phyloP scores from a whole-genome alignment of 2,797 vertebrate species.

The Siniperca obscura region DNA sequence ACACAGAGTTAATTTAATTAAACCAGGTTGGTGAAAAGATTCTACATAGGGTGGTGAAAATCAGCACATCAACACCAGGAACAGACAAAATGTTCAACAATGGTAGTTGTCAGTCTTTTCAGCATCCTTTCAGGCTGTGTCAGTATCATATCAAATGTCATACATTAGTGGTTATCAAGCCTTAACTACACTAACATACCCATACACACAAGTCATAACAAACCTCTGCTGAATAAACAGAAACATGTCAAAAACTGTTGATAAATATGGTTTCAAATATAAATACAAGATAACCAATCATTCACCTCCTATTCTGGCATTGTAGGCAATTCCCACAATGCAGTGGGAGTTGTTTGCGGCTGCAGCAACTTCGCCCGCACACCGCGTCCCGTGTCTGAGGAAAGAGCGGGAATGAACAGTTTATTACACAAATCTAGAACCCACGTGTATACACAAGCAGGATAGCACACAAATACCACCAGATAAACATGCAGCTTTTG shows the following conservation, averaged over 20 bases:
- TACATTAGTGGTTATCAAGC: not conserved
- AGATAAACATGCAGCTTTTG: constrained; percentile 47
- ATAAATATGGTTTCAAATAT: constrained; percentile 13
- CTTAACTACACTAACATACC: constrained; percentile 6
- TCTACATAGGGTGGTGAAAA: not conserved
- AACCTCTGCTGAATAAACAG: constrained; percentile 12
- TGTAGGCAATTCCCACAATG: constrained; percentile 98
- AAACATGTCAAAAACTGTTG: not conserved
- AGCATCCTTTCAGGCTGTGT: not conserved
- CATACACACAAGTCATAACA: not conserved
- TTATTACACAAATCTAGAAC: constrained; percentile 38
- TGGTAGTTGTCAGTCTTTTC: not conserved
- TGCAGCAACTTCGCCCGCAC: constrained; percentile 98
- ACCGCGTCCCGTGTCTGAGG: constrained; percentile 96
- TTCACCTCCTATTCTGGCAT: constrained; percentile 97
- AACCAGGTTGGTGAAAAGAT: not conserved
- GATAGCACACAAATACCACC: constrained; percentile 11
- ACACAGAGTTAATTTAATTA: not conserved
- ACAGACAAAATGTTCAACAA: not conserved
- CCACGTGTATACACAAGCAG: constrained; percentile 38
- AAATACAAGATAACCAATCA: constrained; percentile 14
- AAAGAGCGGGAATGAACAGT: constrained; percentile 55
- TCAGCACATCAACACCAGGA: not conserved
- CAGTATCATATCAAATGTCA: constrained; percentile 5
- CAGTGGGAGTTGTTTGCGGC: constrained; percentile 98